Conservation (phyloP, 1,140 invertebrate genomes). For the Platyura marginata region DNA sequence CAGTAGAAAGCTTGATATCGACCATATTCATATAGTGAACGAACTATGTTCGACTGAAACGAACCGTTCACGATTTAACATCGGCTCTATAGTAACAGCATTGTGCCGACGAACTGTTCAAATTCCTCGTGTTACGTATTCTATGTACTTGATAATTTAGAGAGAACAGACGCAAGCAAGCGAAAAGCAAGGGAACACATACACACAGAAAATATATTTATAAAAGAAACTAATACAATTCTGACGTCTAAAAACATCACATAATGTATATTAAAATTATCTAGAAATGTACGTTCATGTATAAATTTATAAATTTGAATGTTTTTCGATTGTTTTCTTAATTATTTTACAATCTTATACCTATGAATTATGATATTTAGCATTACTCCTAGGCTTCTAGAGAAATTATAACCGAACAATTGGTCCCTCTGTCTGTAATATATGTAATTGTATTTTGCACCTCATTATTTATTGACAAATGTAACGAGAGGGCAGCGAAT, state of each 20-base stretch:
- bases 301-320: background rate
- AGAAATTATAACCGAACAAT: no score
- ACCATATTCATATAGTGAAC: background rate
- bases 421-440: no score
- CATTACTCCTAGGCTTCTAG: no score
- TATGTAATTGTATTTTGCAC: no score
- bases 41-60: background rate
- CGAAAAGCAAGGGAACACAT: conserved; percentile 6
- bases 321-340: background rate
- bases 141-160: conserved; percentile 1
- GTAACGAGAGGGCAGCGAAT: no score
- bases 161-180: conserved; percentile 6
- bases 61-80: background rate
- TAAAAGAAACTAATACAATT: conserved; percentile 6
- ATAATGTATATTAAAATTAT: conserved; percentile 1
- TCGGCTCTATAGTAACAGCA: background rate
- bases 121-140: conserved; percentile 3
- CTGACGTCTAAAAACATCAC: conserved; percentile 2
- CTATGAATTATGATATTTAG: no score
- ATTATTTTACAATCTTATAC: no score
- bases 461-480: no score
- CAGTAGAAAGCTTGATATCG: background rate
- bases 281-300: background rate
- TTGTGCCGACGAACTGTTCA: background rate
- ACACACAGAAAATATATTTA: conserved; percentile 4